Evolutionary conservation across 2,113 vertebrate species (phyloP).

Genomic region (Bambusicola thoracicus): DNA sequence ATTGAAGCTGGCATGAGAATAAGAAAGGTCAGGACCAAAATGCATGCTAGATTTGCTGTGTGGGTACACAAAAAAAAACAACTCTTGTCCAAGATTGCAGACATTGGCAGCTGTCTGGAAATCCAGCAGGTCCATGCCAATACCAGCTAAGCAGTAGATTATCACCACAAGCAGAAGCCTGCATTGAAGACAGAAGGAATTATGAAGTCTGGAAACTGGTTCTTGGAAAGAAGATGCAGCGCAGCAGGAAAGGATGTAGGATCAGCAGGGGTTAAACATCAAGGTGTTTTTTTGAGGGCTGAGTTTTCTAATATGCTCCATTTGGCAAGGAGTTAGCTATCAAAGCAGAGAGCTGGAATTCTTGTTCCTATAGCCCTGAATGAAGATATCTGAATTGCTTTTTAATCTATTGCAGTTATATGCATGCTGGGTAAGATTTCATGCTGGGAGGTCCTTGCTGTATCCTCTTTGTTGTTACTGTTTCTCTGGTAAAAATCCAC

Average conservation of each 20-base stretch:
- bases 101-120: neutral
- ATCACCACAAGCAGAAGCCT: neutral
- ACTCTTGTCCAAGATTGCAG: neutral
- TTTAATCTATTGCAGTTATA: neutral
- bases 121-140: neutral
- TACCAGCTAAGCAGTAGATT: neutral
- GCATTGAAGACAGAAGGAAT: neutral
- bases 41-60: neutral
- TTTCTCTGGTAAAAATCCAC: neutral
- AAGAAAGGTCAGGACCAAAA: neutral
- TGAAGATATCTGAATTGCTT: neutral
- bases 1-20: neutral
- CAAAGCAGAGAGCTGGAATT: neutral
- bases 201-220: neutral
- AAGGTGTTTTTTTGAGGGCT: neutral
- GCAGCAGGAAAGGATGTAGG: neutral
- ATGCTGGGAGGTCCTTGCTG: neutral
- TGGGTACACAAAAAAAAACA: neutral
- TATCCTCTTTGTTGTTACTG: neutral
- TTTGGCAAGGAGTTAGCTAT: conserved; percentile 16
- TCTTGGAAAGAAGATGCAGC: neutral
- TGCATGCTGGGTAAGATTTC: neutral
- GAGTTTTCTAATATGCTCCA: neutral
- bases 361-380: neutral
- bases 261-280: conserved; percentile 2